Evolutionary conservation across 2,113 vertebrate species (phyloP), one percentile per base, ranked within the genome.

Genomic region (Thalassoma bifasciatum): DNA sequence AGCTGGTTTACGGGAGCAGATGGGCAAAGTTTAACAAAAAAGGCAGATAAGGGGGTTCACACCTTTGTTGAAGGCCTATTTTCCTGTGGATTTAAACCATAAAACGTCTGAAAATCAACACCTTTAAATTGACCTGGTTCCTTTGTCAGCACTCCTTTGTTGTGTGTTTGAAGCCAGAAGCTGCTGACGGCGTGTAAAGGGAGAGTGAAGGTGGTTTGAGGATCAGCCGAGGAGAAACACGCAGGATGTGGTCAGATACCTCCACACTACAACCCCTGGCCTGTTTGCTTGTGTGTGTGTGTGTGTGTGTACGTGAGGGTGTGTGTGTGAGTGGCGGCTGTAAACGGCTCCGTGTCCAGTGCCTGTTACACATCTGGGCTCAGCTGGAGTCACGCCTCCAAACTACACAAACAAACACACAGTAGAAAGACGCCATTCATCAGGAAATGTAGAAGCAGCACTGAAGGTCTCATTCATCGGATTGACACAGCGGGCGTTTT

Each of bases 181-280:
- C 38, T 81, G 88, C 88, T 87, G 87, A 86, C 46, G 46, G 34
- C 66, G 77, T 13, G 61, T 54, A 83, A 87, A 44, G 24, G 30
- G 46, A 81, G 86, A 86, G 76, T 26, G 0, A 14, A 62, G 65
- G 59, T 69, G 71, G 85, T 84, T 76, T 75, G 54, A 83, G 72
- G 64, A 73, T 81, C 78, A 81, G 51, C 30, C 79, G 61, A 71
- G 73, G 44, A 76, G 80, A 81, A 89, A 79, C 75, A 75, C 59
- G 74, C 83, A 88, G 89, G 88, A 90, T 88, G 89, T 87, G 86
- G 88, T 86, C 69, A 38, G 72, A 79, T 85, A 77, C 73, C 82
- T 79, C 75, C 51, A 67, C 81, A 66, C 73, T 81, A 83, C 79
- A 83, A 72, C 52, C 79, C 66, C 72, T 78, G 86, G 81, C 86